Evolutionary conservation across 1,140 invertebrate species (phyloP).

Genomic region (Neotoxoptera formosana): DNA sequence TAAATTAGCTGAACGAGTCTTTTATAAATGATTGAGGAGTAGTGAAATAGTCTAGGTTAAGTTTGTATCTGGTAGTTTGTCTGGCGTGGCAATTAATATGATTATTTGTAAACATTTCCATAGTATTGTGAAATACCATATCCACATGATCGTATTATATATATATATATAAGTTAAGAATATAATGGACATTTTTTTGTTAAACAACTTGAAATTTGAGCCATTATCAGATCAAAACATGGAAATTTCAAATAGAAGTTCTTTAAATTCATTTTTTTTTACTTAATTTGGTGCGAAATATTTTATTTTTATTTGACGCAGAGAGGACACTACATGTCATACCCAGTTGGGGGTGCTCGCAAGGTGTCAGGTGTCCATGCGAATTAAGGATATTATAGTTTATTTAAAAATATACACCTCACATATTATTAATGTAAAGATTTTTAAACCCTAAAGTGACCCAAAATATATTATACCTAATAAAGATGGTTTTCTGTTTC

Average conservation of each 20-base stretch:
- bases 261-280: not conserved
- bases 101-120: not conserved
- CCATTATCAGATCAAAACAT: too few species aligned
- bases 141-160: too few species aligned
- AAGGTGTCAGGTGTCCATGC: not conserved
- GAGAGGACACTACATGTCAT: not conserved
- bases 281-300: not conserved
- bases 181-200: not conserved
- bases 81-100: not conserved
- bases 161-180: too few species aligned
- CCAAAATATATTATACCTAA: not conserved
- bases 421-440: not conserved
- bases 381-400: not conserved
- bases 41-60: too few species aligned
- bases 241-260: not conserved
- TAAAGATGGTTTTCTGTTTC: not conserved
- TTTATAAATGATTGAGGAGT: too few species aligned
- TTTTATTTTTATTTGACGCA: not conserved
- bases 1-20: too few species aligned
- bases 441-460: not conserved
- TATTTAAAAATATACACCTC: conserved; percentile 1
- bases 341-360: not conserved
- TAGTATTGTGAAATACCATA: not conserved
- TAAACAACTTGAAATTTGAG: too few species aligned
- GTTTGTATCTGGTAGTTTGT: not conserved